A percentile compares a stretch with the other conserved stretches of the same genome.
Conservation (phyloP, 2,797 vertebrate species). For the Margarornis squamiger region DNA sequence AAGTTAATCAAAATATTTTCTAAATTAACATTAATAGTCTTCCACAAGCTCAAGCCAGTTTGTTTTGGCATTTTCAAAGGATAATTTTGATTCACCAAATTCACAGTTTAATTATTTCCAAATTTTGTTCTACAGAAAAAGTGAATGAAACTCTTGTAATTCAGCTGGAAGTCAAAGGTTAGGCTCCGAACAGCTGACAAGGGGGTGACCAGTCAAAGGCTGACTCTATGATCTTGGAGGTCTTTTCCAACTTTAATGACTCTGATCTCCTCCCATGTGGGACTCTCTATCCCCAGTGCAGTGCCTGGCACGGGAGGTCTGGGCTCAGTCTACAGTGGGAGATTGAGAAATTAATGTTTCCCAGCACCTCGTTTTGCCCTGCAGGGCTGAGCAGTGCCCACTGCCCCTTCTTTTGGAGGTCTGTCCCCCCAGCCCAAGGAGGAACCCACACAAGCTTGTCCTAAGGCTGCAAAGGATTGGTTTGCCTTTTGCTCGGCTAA, state of each 20-base stretch:
- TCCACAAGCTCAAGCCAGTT: not conserved
- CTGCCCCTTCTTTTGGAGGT: fast-evolving
- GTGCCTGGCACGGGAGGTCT: not conserved
- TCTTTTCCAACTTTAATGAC: fast-evolving
- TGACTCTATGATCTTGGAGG: not conserved
- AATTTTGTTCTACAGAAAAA: not conserved
- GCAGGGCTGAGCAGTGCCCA: fast-evolving
- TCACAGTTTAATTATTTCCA: not conserved
- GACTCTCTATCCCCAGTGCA: not conserved
- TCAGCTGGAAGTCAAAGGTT: not conserved
- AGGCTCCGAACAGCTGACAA: fast-evolving
- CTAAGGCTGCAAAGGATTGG: not conserved
- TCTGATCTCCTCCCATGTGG: not conserved
- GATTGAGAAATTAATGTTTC: fast-evolving
- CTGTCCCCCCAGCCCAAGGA: fast-evolving
- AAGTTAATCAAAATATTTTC: not conserved
- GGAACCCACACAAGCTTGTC: fast-evolving
- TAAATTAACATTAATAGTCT: not conserved
- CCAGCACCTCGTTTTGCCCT: fast-evolving
- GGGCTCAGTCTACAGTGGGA: fast-evolving
- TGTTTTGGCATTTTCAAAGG: not conserved
- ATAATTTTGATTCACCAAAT: not conserved
- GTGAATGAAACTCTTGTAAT: not conserved
- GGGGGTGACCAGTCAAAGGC: not conserved
- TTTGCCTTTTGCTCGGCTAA: not conserved